Base-by-base conservation (phyloP, 2,113 vertebrate species). In the Nettapus auritus region DNA sequence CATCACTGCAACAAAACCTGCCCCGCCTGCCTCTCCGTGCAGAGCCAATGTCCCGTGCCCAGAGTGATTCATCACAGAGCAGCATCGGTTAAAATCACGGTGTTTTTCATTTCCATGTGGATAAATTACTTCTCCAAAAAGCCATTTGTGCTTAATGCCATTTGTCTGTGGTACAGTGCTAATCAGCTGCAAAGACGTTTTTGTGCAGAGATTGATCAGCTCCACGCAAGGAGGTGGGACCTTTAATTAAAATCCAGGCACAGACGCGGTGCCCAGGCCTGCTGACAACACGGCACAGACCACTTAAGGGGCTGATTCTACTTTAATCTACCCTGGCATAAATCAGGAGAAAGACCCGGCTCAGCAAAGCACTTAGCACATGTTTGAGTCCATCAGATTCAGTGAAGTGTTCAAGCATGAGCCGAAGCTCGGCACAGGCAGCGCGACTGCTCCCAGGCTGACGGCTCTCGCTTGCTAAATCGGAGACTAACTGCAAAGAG, bases 331-430 rank as follows among this genome's bases (percentile, higher is more conserved):
- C 78, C 89, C 87, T 69, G 82, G 95, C 88, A 96, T 90, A 90
- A 93, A 93, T 94, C 95, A 96, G 80, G 56, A 76, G 86, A 64
- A 78, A 93, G 88, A 53, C 75, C 63, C 93, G 64, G 92, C 40
- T 95, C 90, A 95, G 80, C 79, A 97, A 83, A 97, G 94, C 93
- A 96, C 94, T 97, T 95, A 96, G 95, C 95, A 96, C 84, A 90
- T 94, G 96, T 93, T 97, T 87, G 86, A 89, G 96, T 93, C 94
- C 89, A 76, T 95, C 92, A 78, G 57, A 73, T 55, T 84, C 88
- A 96, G 90, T 76, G 60, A 95, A 84, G 92, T 68, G 88, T 64
- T 92, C 81, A 90, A 94, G 93, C 92, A 62, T 79, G 83, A 90
- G 88, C 34, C 0, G 1, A 67, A 12, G 38, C 3, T 8, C 5